Percentiles rank a stretch among this genome's conserved stretches.
Evolutionary conservation across 2,888 invertebrate genomes (phyloP).

Genomic region (Nasonovia ribisnigri): DNA sequence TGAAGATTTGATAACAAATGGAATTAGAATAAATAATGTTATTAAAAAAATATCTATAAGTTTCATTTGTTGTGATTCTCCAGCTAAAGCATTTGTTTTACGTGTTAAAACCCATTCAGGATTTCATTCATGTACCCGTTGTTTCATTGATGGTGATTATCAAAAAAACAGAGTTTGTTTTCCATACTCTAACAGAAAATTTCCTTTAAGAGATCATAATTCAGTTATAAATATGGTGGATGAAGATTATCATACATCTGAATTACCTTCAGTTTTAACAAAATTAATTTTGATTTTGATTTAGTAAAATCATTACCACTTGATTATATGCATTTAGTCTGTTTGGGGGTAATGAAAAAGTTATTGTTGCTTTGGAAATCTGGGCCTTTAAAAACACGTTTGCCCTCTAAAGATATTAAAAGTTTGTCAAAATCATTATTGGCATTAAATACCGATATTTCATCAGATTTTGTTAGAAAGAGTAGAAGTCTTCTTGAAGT

Average conservation of each 20-base stretch:
- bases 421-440: constrained; percentile 5
- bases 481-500: constrained; percentile 24
- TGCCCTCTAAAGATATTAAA: not conserved
- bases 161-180: constrained; percentile 2
- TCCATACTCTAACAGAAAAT: not conserved
- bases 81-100: constrained; percentile 8
- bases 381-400: not conserved
- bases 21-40: not conserved
- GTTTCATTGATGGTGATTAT: constrained; percentile 28
- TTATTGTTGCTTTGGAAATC: constrained; percentile 18
- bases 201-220: not conserved
- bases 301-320: not conserved
- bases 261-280: not conserved
- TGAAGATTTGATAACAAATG: not conserved
- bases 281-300: not conserved
- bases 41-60: not conserved
- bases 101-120: not conserved
- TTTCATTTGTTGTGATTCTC: not conserved
- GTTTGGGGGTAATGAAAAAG: not conserved
- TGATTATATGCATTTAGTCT: not conserved
- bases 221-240: not conserved
- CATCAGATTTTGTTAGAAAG: constrained; percentile 7
- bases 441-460: constrained; percentile 19
- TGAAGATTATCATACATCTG: constrained; percentile 31
- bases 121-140: constrained; percentile 17